Conservation (phyloP, 2,888 invertebrate species). For the Tipula helvola region DNA sequence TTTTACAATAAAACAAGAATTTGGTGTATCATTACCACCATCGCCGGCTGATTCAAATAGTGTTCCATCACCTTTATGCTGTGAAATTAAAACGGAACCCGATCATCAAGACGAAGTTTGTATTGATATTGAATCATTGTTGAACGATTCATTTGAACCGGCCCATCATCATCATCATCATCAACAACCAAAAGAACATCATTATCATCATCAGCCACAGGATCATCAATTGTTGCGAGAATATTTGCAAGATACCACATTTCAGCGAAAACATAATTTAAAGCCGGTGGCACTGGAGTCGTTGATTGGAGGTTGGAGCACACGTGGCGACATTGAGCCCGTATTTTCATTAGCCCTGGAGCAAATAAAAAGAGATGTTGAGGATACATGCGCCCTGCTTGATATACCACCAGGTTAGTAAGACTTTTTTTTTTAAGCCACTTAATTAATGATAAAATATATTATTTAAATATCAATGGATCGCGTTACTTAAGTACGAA, state of each 20-base stretch:
- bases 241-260: slow-evolving; percentile 70
- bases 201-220: slow-evolving; percentile 33
- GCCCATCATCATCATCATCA: slow-evolving; percentile 19
- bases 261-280: slow-evolving; percentile 72
- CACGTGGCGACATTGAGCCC: slow-evolving; percentile 67
- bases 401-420: slow-evolving; percentile 79
- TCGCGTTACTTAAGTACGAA: not conserved
- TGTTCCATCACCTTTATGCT: slow-evolving; percentile 37
- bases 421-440: not conserved
- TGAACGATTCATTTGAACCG: slow-evolving; percentile 21
- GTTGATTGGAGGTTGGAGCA: slow-evolving; percentile 41
- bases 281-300: slow-evolving; percentile 61
- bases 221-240: slow-evolving; percentile 69
- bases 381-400: slow-evolving; percentile 69
- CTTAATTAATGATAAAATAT: not conserved
- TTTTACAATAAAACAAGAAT: slow-evolving; percentile 38
- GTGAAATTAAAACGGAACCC: slow-evolving; percentile 34
- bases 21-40: slow-evolving; percentile 40
- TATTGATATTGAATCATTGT: slow-evolving; percentile 29
- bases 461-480: not conserved
- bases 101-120: slow-evolving; percentile 26
- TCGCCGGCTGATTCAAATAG: slow-evolving; percentile 47
- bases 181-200: slow-evolving; percentile 14
- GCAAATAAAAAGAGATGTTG: slow-evolving; percentile 74
- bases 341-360: slow-evolving; percentile 76